phyloP scores from a whole-genome alignment of 2,113 vertebrate species.

The Hypomesus transpacificus region DNA sequence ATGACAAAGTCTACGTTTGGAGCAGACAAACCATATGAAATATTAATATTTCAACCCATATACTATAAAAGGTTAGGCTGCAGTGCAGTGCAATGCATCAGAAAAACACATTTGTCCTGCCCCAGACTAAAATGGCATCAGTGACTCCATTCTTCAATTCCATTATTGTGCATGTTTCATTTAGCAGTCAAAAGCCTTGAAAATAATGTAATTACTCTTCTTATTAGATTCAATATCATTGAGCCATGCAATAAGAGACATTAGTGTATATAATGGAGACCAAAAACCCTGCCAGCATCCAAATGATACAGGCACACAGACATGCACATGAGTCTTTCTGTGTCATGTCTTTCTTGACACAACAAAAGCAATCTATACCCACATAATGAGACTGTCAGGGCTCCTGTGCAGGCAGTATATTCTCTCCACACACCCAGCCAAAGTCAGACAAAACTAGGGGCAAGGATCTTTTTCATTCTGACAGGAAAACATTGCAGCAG shows the following conservation, averaged over 20 bases:
- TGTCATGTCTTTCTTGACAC: constrained; percentile 41
- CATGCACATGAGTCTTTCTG: neutral
- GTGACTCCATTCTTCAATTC: constrained; percentile 34
- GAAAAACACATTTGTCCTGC: constrained; percentile 30
- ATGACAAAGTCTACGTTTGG: constrained; percentile 56
- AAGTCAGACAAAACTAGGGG: constrained; percentile 30
- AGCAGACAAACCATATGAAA: constrained; percentile 47
- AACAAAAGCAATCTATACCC: constrained; percentile 29
- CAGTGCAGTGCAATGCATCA: constrained; percentile 14
- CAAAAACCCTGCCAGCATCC: constrained; percentile 30
- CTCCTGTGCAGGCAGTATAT: constrained; percentile 25
- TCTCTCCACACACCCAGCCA: constrained; percentile 9
- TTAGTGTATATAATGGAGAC: constrained; percentile 34
- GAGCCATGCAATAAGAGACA: constrained; percentile 38
- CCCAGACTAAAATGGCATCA: constrained; percentile 35
- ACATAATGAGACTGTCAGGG: constrained; percentile 47
- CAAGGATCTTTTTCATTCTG: neutral
- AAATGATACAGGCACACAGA: constrained; percentile 41
- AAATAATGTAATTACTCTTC: constrained; percentile 53
- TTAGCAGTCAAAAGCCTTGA: constrained; percentile 48
- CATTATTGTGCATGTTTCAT: constrained; percentile 46
- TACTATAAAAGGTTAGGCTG: constrained; percentile 41
- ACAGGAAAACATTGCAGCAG: constrained; percentile 20
- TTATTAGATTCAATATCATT: constrained; percentile 46
- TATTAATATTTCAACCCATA: constrained; percentile 58